Percentiles rank a stretch among this genome's conserved stretches.
phyloP scores from a whole-genome alignment of 2,888 invertebrate species.

The Xylota sylvarum region DNA sequence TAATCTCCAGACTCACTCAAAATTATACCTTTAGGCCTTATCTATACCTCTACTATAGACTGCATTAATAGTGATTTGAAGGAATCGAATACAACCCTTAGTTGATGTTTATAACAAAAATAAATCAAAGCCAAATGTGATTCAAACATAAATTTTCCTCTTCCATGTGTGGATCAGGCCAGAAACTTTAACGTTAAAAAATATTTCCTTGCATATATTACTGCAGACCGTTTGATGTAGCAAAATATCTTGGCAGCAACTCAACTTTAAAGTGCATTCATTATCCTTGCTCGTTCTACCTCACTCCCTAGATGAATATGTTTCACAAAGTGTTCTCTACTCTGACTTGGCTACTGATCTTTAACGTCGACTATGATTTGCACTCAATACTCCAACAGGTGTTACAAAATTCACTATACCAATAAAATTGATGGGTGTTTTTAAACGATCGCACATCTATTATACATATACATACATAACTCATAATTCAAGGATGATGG shows the following conservation, averaged over 20 bases:
- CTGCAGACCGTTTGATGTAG: slow-evolving; percentile 7
- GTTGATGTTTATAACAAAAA: too few species aligned
- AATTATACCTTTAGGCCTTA: too few species aligned
- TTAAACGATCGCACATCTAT: slow-evolving; percentile 31
- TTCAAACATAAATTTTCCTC: not conserved
- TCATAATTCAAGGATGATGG: slow-evolving; percentile 2
- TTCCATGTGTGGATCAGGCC: not conserved
- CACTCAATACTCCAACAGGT: slow-evolving; percentile 57
- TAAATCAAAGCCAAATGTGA: too few species aligned
- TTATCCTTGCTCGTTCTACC: slow-evolving; percentile 20
- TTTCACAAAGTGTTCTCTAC: not conserved
- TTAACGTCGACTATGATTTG: slow-evolving; percentile 38
- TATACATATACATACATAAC: not conserved
- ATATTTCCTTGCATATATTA: not conserved
- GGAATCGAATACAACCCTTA: too few species aligned
- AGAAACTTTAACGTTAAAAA: not conserved
- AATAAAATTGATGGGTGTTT: slow-evolving; percentile 51
- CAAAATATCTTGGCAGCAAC: slow-evolving; percentile 30
- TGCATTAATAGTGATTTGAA: too few species aligned
- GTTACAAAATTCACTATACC: slow-evolving; percentile 46
- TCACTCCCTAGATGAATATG: not conserved
- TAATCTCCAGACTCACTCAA: too few species aligned
- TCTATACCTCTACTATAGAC: too few species aligned
- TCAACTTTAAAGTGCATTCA: slow-evolving; percentile 32
- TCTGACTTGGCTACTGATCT: slow-evolving; percentile 27